Evolutionary conservation across 2,113 vertebrate genomes (phyloP).

Genomic region (Nicator chloris): DNA sequence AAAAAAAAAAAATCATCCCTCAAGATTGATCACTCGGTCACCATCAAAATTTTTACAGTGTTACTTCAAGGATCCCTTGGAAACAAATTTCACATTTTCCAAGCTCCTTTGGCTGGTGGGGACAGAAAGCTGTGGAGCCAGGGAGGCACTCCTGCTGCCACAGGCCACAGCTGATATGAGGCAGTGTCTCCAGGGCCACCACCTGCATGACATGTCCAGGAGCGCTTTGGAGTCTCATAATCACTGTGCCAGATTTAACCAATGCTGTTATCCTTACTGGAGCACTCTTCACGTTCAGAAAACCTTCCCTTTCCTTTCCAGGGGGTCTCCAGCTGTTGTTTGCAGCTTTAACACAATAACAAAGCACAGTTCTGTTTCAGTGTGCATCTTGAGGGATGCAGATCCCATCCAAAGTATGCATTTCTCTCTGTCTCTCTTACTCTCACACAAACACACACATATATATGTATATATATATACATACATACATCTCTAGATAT

Average conservation of each 20-base stretch:
- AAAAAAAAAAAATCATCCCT: not conserved
- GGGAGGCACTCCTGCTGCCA: not conserved
- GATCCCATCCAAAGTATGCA: not conserved
- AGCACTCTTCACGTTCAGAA: not conserved
- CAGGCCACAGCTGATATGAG: not conserved
- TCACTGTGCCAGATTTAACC: not conserved
- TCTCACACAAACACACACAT: fast-evolving
- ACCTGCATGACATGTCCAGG: not conserved
- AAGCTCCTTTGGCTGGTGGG: not conserved
- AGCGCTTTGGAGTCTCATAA: not conserved
- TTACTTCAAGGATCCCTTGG: not conserved
- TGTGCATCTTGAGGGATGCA: fast-evolving
- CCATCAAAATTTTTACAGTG: not conserved
- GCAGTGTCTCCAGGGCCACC: fast-evolving
- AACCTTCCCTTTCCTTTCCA: not conserved
- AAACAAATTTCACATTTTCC: not conserved
- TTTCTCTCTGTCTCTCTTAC: not conserved
- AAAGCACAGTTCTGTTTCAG: not conserved
- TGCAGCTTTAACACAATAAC: not conserved
- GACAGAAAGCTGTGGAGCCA: fast-evolving
- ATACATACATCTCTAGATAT: not conserved
- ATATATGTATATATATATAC: fast-evolving
- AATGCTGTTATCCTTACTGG: not conserved
- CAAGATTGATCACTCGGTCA: not conserved
- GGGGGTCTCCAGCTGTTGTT: not conserved